Evolutionary conservation across 2,797 vertebrate genomes (phyloP), one percentile per base, ranked within the genome.

Genomic region (Eupleurogrammus muticus): DNA sequence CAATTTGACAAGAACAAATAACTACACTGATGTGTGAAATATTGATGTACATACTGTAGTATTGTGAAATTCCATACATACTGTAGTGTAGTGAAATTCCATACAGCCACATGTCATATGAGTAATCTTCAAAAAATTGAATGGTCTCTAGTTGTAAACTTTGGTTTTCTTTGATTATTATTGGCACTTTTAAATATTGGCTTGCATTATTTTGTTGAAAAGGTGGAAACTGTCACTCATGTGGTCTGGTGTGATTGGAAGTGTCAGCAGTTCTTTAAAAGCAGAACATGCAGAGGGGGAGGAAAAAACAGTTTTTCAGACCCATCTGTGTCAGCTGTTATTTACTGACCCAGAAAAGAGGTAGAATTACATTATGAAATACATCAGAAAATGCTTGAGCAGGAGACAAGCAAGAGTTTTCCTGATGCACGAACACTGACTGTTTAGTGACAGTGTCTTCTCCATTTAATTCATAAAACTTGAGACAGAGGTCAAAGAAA

Each of bases 261-360:
- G 79, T 71, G 51, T 44, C 57, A 77, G 67, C 60, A 24, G 10
- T 52, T 65, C 55, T 68, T 47, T 60, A 38, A 79, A 72, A 54
- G 57, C 65, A 66, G 62, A 77, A 46, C 20, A 48, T 40, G 65
- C 46, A 57, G 76, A 59, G 20, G 48, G 34, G 60, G 7, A 17
- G 28, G 10, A 24, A 21, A 34, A 42, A 49, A 70, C 54, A 78
- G 16, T 66, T 75, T 69, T 62, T 57, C n/a, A 69, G 79, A 61
- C 70, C 61, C 81, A 78, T 91, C 84, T 87, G 86, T 80, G n/a
- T 80, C 35, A 21, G 38, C 52, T 82, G 75, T 79, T 77, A 75
- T 55, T 73, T 66, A 42, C 65, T 89, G 84, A 90, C 73, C 84
- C 53, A 78, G 67, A 85, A 86, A 82, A 57, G 66, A 73, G 34